Conservation (phyloP, 2,113 vertebrate species). For the Halcyon senegalensis region DNA sequence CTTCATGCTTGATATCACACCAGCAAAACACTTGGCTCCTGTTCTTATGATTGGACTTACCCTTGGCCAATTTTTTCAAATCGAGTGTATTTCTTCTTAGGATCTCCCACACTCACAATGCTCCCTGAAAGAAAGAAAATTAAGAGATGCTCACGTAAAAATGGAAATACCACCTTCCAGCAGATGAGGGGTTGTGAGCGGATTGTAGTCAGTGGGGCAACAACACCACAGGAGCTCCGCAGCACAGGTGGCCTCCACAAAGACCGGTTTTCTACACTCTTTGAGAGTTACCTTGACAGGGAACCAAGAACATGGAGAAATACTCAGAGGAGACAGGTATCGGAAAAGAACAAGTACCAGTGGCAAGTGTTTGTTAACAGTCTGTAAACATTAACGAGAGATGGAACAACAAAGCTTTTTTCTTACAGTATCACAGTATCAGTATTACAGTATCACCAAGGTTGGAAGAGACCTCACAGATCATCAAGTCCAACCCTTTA, state of each 20-base stretch:
- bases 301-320: background rate
- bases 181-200: background rate
- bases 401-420: background rate
- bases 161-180: background rate
- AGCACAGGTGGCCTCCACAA: background rate
- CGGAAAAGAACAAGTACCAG: background rate
- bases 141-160: background rate
- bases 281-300: background rate
- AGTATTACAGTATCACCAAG: too few relatives aligned
- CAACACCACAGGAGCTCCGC: background rate
- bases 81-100: constrained; percentile 97
- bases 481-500: too few relatives aligned
- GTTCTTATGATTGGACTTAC: constrained; percentile 76
- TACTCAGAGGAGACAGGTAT: background rate
- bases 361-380: background rate
- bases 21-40: background rate
- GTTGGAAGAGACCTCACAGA: too few relatives aligned
- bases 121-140: constrained; percentile 81
- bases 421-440: too few relatives aligned
- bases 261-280: background rate
- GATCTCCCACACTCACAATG: constrained; percentile 96
- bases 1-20: background rate
- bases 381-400: background rate
- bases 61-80: constrained; percentile 99
- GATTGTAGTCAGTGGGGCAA: background rate